Percentiles rank a stretch among this genome's conserved stretches.
Evolutionary conservation across 1,140 invertebrate genomes (phyloP).

Genomic region (Nebria ingens): DNA sequence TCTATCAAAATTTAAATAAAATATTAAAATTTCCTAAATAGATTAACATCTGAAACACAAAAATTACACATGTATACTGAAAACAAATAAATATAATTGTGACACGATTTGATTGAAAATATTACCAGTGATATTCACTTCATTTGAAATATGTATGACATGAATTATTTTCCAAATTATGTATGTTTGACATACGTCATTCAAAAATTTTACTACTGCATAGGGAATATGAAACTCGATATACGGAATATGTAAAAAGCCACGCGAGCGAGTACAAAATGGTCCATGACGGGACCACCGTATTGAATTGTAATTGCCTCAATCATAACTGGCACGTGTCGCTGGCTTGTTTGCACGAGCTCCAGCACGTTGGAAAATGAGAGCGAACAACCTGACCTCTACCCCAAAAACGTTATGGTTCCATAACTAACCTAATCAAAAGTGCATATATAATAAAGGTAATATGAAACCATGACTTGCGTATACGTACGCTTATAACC

Average conservation of each 20-base stretch:
- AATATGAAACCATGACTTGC: background rate
- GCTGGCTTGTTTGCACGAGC: no score
- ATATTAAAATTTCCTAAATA: background rate
- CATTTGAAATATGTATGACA: no score
- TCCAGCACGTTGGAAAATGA: no score
- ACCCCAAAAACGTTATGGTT: background rate
- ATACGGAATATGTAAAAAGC: background rate
- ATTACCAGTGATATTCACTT: no score
- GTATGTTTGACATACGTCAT: no score
- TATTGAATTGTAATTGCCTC: slow-evolving; percentile 3
- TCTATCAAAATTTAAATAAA: no score
- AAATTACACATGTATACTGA: no score
- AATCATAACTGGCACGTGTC: slow-evolving; percentile 1
- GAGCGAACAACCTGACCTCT: background rate
- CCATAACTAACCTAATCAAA: slow-evolving; percentile 5
- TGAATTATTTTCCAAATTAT: no score
- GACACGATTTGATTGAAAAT: no score
- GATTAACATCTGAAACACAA: no score
- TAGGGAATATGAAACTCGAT: background rate
- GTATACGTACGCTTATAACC: background rate
- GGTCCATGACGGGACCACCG: background rate
- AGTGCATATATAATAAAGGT: background rate
- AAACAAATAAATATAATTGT: no score
- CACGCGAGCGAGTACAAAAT: background rate
- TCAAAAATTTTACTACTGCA: no score